These are phyloP conservation scores for Phyto melanocephala DNA, from an alignment of 2,888 invertebrate species.

Conservation along the genomic window DNA sequence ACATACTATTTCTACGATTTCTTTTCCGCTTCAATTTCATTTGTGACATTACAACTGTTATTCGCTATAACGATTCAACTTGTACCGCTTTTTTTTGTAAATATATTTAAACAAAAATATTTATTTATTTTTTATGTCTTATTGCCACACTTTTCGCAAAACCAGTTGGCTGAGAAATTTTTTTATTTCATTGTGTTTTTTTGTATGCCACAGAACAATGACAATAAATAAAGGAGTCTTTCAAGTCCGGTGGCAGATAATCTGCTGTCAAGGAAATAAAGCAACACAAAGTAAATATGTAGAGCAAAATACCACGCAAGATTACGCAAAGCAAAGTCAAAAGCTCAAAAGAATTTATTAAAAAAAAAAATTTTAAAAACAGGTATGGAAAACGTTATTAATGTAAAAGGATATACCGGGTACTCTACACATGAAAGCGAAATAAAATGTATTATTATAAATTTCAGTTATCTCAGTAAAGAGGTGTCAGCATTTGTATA, in stretches of 20 bases:
- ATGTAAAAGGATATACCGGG: background rate
- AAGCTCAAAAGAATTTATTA: background rate
- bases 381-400: background rate
- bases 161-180: conserved; percentile 50
- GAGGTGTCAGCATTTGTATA: no score
- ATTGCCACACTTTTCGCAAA: conserved; percentile 53
- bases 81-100: background rate
- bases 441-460: no score
- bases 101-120: conserved; percentile 23
- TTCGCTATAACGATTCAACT: conserved; percentile 6
- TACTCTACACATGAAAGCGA: conserved; percentile 12
- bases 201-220: conserved; percentile 1
- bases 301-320: conserved; percentile 57
- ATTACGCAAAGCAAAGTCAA: background rate
- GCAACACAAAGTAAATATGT: conserved; percentile 28
- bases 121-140: conserved; percentile 31
- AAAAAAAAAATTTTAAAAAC: background rate
- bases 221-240: conserved; percentile 44
- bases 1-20: background rate
- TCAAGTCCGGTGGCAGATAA: conserved; percentile 62
- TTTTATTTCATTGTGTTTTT: conserved; percentile 34
- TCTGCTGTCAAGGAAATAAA: conserved; percentile 60
- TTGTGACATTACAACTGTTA: conserved; percentile 32
- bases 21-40: conserved; percentile 17
- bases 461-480: no score